Conservation (phyloP, 2,888 invertebrate genomes). For the Himalopsyche tibetana region DNA sequence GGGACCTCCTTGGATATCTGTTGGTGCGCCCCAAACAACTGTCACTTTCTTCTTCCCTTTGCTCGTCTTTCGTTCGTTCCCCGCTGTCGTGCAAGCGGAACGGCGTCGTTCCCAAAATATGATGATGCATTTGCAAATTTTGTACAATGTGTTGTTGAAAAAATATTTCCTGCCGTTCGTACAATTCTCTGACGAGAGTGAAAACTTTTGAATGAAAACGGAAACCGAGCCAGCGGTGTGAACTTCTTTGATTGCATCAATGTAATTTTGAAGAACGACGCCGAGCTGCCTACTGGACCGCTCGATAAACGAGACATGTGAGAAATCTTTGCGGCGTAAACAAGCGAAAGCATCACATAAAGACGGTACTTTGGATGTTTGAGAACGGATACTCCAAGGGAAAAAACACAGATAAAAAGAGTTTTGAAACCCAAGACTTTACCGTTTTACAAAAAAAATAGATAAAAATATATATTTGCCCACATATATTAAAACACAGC, state of each 20-base stretch:
- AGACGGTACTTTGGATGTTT: constrained; percentile 44
- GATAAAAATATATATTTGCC: constrained; percentile 49
- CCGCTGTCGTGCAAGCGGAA: constrained; percentile 38
- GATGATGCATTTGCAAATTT: too few relatives aligned
- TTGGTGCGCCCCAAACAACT: constrained; percentile 70
- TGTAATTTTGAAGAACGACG: neutral
- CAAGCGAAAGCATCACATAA: constrained; percentile 60
- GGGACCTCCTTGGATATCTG: constrained; percentile 77
- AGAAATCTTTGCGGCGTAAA: constrained; percentile 51
- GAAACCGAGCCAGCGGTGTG: neutral
- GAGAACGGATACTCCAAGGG: constrained; percentile 37
- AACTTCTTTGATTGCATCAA: neutral
- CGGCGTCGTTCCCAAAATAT: constrained; percentile 9
- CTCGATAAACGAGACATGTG: constrained; percentile 40
- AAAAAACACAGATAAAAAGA: constrained; percentile 50
- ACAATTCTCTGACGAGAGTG: too few relatives aligned
- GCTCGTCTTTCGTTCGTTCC: constrained; percentile 29
- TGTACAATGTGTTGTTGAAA: neutral
- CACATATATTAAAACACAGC: constrained; percentile 60
- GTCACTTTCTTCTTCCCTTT: constrained; percentile 66
- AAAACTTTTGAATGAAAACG: neutral
- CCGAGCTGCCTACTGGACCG: neutral
- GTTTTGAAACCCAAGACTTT: constrained; percentile 51
- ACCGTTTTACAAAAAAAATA: constrained; percentile 39
- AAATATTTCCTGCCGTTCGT: too few relatives aligned